Evolutionary conservation across 2,113 vertebrate genomes (phyloP).

Genomic region (Poecile atricapillus): DNA sequence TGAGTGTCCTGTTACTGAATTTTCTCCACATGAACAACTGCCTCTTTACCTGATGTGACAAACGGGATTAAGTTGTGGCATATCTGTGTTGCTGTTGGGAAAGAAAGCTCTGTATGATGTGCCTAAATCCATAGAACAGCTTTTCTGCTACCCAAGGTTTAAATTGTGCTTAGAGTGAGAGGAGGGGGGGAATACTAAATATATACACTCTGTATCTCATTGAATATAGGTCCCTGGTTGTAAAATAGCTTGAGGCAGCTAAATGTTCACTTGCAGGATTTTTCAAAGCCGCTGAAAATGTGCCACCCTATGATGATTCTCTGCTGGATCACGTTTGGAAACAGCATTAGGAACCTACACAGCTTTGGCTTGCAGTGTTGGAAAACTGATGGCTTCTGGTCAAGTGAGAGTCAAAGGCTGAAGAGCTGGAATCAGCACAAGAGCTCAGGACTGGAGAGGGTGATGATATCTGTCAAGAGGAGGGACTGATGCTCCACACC

Average conservation of each 20-base stretch:
- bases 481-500: background rate
- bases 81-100: background rate
- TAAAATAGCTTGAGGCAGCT: background rate
- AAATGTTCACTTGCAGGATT: background rate
- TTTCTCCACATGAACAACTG: background rate
- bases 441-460: background rate
- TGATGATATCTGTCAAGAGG: background rate
- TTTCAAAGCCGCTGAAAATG: background rate
- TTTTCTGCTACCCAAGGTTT: background rate
- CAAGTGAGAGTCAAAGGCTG: background rate
- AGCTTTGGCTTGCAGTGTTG: background rate
- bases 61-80: background rate
- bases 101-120: background rate
- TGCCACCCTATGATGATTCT: background rate
- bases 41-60: background rate
- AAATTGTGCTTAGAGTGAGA: background rate
- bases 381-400: background rate
- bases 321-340: background rate
- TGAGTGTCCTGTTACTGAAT: background rate
- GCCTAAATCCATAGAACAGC: background rate
- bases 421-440: background rate
- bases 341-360: rapidly evolving
- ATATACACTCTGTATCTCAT: background rate
- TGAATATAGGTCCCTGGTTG: background rate
- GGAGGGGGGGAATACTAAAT: background rate